Evolutionary conservation across 2,888 invertebrate genomes (phyloP), one percentile per base, ranked within the genome.

Genomic region (Crocallis elinguaria): DNA sequence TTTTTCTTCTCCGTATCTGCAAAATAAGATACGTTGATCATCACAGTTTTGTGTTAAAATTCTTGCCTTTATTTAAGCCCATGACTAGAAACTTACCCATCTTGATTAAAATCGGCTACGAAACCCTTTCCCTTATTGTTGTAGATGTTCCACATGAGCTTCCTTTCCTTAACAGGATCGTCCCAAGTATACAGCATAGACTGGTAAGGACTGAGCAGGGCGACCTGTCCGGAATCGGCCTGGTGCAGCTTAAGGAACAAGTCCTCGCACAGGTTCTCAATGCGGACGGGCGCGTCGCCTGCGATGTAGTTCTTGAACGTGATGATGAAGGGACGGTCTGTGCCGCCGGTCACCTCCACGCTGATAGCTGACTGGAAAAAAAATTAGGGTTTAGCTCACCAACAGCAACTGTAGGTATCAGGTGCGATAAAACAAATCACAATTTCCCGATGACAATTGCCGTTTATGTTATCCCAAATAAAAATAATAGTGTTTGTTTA

Each of bases 191-290:
- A 96, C 25, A 96, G 79, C 72, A 96, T 86, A 7, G 95, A 94
- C 79, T 96, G 82, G 65, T 94, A 94, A 0, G 96, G 96, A 68
- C 95, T 95, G 38, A 97, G 81, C 17, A 97, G 83, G 0, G 95
- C 95, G 36, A 96, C 96, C 54, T 64, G 68, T 4, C 75, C 75
- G 0, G 71, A 75, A 25, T 74, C 71, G 7, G 77, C 86, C 84
- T 97, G 96, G 64, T 96, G 95, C 29, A 97, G 92, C 78, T 96
- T 96, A 32, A 97, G 84, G 81, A 96, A 96, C 43, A 96, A 84
- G 70, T 96, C 96, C 42, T 95, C 95, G 75, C 96, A 96, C 23
- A 95, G 92, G 82, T 98, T 98, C 77, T 98, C 95, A 17, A 98
- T 90, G 44, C 96, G 91, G 0, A 96, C 95, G 0, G 98, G 95